Evolutionary conservation across 2,888 invertebrate genomes (phyloP).

Genomic region (Monoplex corrugatus): DNA sequence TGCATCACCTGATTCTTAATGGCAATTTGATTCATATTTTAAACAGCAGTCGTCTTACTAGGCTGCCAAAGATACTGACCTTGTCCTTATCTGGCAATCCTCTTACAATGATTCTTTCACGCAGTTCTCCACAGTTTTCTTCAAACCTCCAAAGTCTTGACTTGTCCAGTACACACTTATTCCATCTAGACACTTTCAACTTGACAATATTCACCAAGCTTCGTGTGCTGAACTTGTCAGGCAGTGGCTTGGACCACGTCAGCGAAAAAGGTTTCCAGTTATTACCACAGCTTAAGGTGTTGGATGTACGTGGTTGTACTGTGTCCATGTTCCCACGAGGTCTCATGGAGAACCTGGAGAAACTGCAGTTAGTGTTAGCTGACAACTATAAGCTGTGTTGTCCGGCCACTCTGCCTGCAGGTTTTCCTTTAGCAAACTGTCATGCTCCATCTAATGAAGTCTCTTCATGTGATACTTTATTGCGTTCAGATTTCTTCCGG

Average conservation of each 20-base stretch:
- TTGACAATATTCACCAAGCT: neutral
- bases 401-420: neutral
- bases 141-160: neutral
- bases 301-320: slow-evolving; percentile 8
- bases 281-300: neutral
- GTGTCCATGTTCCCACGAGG: neutral
- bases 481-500: slow-evolving; percentile 69
- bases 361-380: neutral
- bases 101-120: neutral
- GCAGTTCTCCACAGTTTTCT: too few species aligned
- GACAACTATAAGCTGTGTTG: slow-evolving; percentile 48
- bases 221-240: neutral
- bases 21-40: neutral
- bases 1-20: neutral
- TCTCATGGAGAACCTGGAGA: slow-evolving; percentile 17
- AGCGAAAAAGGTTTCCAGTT: neutral
- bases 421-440: slow-evolving; percentile 58
- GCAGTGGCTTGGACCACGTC: neutral
- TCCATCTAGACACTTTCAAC: neutral
- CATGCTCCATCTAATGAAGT: slow-evolving; percentile 70
- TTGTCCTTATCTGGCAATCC: neutral
- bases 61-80: neutral
- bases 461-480: slow-evolving; percentile 74
- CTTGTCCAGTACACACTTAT: neutral
- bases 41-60: neutral